These are phyloP conservation scores for Glyphotaelius pellucidus DNA, from an alignment of 2,888 invertebrate species.

Conservation along the genomic window DNA sequence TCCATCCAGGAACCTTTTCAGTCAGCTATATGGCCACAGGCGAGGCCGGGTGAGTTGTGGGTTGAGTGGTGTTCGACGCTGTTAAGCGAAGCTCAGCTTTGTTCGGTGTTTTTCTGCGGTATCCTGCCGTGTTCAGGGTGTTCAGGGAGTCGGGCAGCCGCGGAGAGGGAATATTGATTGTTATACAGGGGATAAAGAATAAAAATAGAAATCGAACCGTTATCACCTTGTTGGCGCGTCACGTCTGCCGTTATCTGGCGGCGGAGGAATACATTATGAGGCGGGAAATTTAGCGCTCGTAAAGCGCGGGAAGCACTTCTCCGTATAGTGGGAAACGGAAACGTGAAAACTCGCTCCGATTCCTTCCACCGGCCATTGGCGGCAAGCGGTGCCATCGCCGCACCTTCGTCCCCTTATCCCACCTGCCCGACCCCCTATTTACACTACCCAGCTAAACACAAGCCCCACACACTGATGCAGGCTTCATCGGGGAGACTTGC, in stretches of 20 bases:
- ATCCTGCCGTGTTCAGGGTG: neutral
- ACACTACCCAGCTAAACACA: neutral
- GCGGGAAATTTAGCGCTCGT: conserved; percentile 30
- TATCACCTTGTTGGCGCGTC: conserved; percentile 40
- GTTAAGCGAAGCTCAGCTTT: too few relatives aligned
- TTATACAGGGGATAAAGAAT: neutral
- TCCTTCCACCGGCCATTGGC: conserved; percentile 32
- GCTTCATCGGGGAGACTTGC: neutral
- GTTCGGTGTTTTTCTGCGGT: neutral
- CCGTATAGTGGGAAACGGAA: conserved; percentile 13
- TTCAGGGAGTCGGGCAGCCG: neutral
- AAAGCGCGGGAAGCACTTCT: conserved; percentile 4
- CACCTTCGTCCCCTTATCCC: neutral
- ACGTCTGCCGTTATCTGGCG: conserved; percentile 28
- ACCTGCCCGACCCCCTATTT: neutral
- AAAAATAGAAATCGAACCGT: conserved; percentile 29
- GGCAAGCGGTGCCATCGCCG: conserved; percentile 19
- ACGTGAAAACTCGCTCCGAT: neutral
- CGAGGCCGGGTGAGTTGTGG: neutral
- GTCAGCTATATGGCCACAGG: neutral
- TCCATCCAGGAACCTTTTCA: neutral
- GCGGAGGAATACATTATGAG: conserved; percentile 28
- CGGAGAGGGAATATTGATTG: conserved; percentile 13
- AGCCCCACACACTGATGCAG: neutral
- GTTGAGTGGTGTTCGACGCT: too few relatives aligned